phyloP scores from a whole-genome alignment of 2,797 vertebrate species.

The Staurois parvus region DNA sequence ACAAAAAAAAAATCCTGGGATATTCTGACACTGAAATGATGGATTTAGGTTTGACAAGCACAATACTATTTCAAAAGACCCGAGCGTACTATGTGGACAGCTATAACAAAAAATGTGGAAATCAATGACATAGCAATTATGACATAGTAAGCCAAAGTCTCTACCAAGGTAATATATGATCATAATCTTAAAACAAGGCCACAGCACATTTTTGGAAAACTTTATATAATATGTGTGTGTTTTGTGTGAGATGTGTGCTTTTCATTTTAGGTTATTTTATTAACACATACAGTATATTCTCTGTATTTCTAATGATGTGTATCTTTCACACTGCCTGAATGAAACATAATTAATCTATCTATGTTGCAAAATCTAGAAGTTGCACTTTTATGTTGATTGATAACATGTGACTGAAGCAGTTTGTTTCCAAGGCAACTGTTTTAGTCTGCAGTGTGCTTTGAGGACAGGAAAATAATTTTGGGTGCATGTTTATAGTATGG shows the following conservation, averaged over 20 bases:
- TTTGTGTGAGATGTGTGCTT: background rate
- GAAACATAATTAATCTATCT: slow-evolving; percentile 25
- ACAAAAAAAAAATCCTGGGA: no score
- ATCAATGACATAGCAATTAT: background rate
- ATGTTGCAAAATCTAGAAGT: slow-evolving; percentile 29
- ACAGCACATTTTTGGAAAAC: background rate
- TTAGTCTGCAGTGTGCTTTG: slow-evolving; percentile 41
- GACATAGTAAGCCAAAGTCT: no score
- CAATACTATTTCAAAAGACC: no score
- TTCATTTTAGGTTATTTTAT: background rate
- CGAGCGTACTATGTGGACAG: no score
- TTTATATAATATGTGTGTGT: background rate
- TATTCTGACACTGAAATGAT: no score
- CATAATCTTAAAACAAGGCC: background rate
- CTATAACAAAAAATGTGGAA: background rate
- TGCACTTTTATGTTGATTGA: slow-evolving; percentile 61
- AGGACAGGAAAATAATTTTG: slow-evolving; percentile 42
- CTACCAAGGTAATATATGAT: background rate
- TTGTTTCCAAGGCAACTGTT: slow-evolving; percentile 57
- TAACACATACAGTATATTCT: background rate
- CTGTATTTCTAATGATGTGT: background rate
- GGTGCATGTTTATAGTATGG: slow-evolving; percentile 23
- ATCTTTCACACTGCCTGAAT: slow-evolving; percentile 21
- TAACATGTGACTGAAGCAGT: slow-evolving; percentile 57
- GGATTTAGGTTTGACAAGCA: no score